Evolutionary conservation across 2,113 vertebrate species (phyloP), one percentile per base, ranked within the genome.

Genomic region (Brienomyrus brachyistius): DNA sequence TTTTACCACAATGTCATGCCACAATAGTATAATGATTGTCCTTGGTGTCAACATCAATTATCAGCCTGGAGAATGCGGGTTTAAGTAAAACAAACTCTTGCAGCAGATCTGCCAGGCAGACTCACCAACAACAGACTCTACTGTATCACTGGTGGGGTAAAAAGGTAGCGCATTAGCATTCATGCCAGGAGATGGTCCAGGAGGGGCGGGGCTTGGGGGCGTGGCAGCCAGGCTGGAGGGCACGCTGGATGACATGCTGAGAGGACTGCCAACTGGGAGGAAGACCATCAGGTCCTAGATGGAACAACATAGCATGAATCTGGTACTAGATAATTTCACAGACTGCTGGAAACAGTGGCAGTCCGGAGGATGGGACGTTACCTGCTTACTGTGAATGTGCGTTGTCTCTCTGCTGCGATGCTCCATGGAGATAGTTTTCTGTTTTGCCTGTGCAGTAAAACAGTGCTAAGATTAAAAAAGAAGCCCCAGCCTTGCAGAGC

Each of bases 111-210:
- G 19, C 82, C 43, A 84, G 82, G n/a, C 82, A 56, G 31, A 93
- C 95, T 96, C 94, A 99, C 98, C 98, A 92, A 99, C 98, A 86
- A 99, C 98, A 21, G 98, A 99, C 94, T 99, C 98, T 90, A 99
- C 98, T 0, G 98, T 99, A 95, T 99, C 98, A 88, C 98, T 99
- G 94, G 98, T 98, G 90, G 98, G 98, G 92, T 99, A 99, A 94
- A 99, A 99, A 88, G 98, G 98, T 94, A 99, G 95, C 54, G 98
- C 98, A 48, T 99, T 99, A 92, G 98, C 98, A 87, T 99, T 99
- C 98, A 99, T 99, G 94, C 98, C 98, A 13, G 98, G 97, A 83
- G 96, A 94, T 80, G 96, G 97, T 93, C 97, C 98, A 27, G 96
- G 95, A 90, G 97, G 96, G 0, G 97, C 98, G 0, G 98, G 98